Conservation (phyloP, 2,113 vertebrate genomes). For the Cyrtonyx montezumae region DNA sequence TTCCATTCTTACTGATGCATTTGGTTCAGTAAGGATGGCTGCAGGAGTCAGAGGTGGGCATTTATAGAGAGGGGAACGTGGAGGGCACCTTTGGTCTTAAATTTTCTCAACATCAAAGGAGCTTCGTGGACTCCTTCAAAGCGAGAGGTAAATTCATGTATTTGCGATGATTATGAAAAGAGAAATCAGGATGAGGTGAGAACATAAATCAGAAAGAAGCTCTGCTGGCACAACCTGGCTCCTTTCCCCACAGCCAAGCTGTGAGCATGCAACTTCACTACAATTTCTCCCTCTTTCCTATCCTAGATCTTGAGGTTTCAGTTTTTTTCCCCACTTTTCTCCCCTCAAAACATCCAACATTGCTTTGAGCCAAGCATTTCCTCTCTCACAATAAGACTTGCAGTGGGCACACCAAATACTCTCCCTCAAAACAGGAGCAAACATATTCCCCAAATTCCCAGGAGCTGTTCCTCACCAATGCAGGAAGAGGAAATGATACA, state of each 20-base stretch:
- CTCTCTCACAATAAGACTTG: neutral
- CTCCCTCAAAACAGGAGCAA: neutral
- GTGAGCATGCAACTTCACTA: accelerated
- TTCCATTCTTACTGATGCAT: neutral
- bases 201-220: neutral
- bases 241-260: neutral
- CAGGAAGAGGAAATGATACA: neutral
- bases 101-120: neutral
- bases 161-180: neutral
- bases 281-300: neutral
- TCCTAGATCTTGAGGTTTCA: neutral
- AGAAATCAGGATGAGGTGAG: neutral
- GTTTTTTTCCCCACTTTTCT: neutral
- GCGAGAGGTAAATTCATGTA: neutral
- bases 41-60: neutral
- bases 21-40: accelerated
- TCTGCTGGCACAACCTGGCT: neutral
- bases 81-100: neutral
- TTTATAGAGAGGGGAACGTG: neutral
- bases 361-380: neutral
- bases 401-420: accelerated
- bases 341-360: neutral
- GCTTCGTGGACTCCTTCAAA: neutral
- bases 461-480: accelerated
- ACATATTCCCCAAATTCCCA: neutral